These are phyloP conservation scores for Cochlearius cochlearius DNA, from an alignment of 2,113 vertebrate species.

Conservation along the genomic window DNA sequence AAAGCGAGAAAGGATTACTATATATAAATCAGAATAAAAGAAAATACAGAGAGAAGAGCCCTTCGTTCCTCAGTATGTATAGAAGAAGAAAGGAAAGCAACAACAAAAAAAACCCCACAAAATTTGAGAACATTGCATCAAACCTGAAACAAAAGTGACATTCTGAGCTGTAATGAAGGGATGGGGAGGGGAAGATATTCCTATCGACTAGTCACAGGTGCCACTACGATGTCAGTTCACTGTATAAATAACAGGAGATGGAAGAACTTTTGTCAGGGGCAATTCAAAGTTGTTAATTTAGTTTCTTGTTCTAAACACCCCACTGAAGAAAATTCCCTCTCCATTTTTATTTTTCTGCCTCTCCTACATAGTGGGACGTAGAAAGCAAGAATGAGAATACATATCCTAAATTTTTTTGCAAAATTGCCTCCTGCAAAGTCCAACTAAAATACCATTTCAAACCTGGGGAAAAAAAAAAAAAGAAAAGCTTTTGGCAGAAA, in stretches of 20 bases:
- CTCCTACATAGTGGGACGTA: not conserved
- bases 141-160: not conserved
- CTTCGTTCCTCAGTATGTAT: not conserved
- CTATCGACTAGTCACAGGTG: not conserved
- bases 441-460: not conserved
- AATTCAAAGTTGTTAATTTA: not conserved
- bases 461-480: too few relatives aligned
- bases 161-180: not conserved
- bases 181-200: not conserved
- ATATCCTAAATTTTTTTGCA: not conserved
- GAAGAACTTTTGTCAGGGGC: not conserved
- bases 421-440: not conserved
- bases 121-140: fast-evolving
- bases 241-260: not conserved
- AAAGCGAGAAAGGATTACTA: not conserved
- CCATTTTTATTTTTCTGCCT: not conserved
- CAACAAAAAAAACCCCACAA: fast-evolving
- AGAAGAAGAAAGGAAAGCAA: not conserved
- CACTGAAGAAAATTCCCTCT: not conserved
- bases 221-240: not conserved
- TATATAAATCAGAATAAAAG: not conserved
- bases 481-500: not conserved
- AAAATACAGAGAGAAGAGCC: not conserved
- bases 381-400: not conserved
- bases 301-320: not conserved